Percentiles rank a stretch among this genome's conserved stretches.
Evolutionary conservation across 2,113 vertebrate genomes (phyloP).

Genomic region (Bungarus multicinctus): DNA sequence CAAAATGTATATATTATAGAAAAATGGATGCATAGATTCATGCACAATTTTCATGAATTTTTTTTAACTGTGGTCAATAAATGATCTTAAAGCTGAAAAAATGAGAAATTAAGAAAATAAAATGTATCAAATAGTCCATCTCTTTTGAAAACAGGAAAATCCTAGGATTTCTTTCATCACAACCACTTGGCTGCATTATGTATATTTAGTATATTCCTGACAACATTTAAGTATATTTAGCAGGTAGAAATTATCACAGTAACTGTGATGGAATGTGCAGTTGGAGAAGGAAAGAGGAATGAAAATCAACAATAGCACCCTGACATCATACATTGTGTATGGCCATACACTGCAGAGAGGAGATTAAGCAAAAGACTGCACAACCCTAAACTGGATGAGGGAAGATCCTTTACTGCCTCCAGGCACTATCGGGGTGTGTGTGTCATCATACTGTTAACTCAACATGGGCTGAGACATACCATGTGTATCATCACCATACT

Average conservation of each 20-base stretch:
- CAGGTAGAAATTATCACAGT: neutral
- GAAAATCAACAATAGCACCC: neutral
- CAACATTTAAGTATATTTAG: neutral
- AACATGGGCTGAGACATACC: neutral
- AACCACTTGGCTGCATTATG: neutral
- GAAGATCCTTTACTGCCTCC: neutral
- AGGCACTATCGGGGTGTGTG: neutral
- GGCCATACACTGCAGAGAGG: neutral
- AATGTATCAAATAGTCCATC: neutral
- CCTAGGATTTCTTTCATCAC: neutral
- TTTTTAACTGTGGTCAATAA: neutral
- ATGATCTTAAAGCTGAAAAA: neutral
- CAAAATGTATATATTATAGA: neutral
- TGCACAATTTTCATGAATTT: neutral
- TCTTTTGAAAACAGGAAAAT: neutral
- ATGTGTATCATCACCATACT: neutral
- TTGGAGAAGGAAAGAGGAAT: neutral
- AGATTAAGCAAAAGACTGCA: neutral
- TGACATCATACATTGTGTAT: too few species aligned
- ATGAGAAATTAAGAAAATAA: neutral
- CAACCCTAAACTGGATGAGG: neutral
- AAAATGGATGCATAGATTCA: neutral
- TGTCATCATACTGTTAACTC: neutral
- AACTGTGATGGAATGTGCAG: neutral
- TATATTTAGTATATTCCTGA: neutral